phyloP scores from a whole-genome alignment of 2,113 vertebrate species.

The Glaucomys volans region DNA sequence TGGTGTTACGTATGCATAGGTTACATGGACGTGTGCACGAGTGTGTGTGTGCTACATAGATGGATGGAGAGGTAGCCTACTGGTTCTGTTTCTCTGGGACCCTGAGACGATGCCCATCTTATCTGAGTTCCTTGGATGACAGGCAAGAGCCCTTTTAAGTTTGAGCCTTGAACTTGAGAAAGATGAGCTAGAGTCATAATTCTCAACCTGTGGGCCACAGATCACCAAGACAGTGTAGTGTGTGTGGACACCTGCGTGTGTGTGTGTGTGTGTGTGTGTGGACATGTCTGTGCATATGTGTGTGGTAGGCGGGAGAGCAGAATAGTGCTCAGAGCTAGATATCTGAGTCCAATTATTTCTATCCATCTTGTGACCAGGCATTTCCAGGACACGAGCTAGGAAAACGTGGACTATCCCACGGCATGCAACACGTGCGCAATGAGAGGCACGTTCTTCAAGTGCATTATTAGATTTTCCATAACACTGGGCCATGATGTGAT shows the following conservation, averaged over 20 bases:
- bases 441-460: not conserved
- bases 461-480: not conserved
- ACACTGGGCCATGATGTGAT: not conserved
- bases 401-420: not conserved
- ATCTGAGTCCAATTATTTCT: not conserved
- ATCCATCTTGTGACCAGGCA: not conserved
- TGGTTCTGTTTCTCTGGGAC: not conserved
- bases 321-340: not conserved
- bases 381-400: not conserved
- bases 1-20: not conserved
- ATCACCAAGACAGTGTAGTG: not conserved
- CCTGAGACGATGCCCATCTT: rapidly evolving
- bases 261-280: not conserved
- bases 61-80: not conserved
- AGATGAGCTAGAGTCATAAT: not conserved
- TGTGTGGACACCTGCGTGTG: not conserved
- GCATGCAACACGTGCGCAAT: not conserved
- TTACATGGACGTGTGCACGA: not conserved
- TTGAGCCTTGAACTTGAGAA: not conserved
- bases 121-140: not conserved
- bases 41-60: not conserved
- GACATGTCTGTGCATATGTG: not conserved
- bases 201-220: not conserved
- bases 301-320: not conserved
- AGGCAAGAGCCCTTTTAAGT: not conserved